Evolutionary conservation across 2,113 vertebrate species (phyloP).

Genomic region (Sinocyclocheilus anshuiensis): DNA sequence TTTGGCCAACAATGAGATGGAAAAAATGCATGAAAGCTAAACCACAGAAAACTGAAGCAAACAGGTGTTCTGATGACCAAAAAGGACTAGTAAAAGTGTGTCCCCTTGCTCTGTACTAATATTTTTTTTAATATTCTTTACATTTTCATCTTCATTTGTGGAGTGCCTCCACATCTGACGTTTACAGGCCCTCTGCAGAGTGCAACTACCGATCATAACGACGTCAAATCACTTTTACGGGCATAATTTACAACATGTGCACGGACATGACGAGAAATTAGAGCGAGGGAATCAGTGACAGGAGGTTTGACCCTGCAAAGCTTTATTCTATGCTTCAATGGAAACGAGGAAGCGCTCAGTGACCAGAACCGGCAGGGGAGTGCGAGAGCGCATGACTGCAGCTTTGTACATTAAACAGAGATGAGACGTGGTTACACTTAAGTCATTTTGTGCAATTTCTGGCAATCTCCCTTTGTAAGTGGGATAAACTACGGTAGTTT

Average conservation of each 20-base stretch:
- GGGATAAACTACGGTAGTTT: conserved; percentile 40
- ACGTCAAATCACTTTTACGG: conserved; percentile 35
- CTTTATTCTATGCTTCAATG: conserved; percentile 11
- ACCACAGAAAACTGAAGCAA: background rate
- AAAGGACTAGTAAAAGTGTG: background rate
- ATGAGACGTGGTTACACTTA: conserved; percentile 49
- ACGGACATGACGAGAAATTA: conserved; percentile 30
- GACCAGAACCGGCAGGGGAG: background rate
- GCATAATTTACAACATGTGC: conserved; percentile 30
- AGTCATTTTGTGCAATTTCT: conserved; percentile 42
- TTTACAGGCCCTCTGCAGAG: conserved; percentile 34
- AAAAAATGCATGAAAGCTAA: background rate
- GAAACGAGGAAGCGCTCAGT: background rate
- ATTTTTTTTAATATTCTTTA: background rate
- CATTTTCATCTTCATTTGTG: conserved; percentile 26
- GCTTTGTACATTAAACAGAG: conserved; percentile 37
- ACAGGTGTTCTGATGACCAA: background rate
- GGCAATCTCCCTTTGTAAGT: conserved; percentile 40
- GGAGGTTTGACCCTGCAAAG: conserved; percentile 11
- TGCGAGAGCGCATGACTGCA: conserved; percentile 17
- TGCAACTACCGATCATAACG: conserved; percentile 32
- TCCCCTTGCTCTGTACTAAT: background rate
- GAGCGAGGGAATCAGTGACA: conserved; percentile 29
- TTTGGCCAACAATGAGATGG: background rate
- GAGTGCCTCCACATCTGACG: conserved; percentile 22